Evolutionary conservation across 2,797 vertebrate species (phyloP), one percentile per base, ranked within the genome.

Genomic region (Poeciliopsis presidionis): DNA sequence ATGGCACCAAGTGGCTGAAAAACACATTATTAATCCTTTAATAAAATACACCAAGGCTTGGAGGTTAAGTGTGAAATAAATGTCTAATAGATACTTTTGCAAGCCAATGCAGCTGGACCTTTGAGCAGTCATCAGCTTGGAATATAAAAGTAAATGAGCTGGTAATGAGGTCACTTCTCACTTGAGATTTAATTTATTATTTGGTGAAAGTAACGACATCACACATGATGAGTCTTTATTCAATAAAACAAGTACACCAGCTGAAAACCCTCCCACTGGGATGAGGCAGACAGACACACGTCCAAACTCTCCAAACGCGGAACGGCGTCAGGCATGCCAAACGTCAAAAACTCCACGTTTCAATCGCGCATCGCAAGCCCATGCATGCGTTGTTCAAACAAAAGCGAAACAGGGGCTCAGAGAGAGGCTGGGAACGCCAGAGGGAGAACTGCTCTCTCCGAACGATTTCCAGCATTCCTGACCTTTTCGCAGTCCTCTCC

Each of bases 401-500:
- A 59, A 39, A 61, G 41, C 16, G 5, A 70, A 78, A 33, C 74
- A 72, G 39, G n/a, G 69, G 65, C 65, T 25, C 20, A 61, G 49
- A 57, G 18, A 36, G 30, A 57, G 51, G 25, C 11, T 69, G 39
- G 25, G 7, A 28, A 70, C 13, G 28, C 43, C 13, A 11, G 41
- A 39, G 47, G 16, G 45, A 39, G 43, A 74, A 67, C 61, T 61
- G n/a, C 75, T 61, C 30, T 61, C 5, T 61, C 25, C 0, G 25
- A 72, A 43, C 70, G 11, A 80, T 74, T 78, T 36, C n/a, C 45
- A 12, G 45, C 61, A 65, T 73, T 76, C 81, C 84, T 88, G 81
- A 69, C 86, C 77, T 79, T 74, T 72, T 73, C 67, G 77, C 75
- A 77, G 78, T 82, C 74, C 53, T 67, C 33, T 73, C 65, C 72